These are phyloP conservation scores for Ceramica pisi DNA, from an alignment of 2,888 invertebrate species.

Conservation along the genomic window DNA sequence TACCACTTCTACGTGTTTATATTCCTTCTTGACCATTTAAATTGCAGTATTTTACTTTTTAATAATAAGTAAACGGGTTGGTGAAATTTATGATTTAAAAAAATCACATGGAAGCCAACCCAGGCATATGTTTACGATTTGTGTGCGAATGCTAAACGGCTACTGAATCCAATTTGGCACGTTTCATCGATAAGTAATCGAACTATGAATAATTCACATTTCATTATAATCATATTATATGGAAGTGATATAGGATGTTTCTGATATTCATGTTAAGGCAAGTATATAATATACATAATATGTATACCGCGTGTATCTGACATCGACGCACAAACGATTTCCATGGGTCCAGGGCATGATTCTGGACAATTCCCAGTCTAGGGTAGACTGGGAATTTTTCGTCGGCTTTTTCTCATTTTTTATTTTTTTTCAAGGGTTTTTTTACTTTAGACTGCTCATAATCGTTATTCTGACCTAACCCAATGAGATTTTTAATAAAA, in stretches of 20 bases:
- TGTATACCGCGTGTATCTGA: too few relatives aligned
- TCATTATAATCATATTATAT: conserved; percentile 17
- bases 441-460: too few relatives aligned
- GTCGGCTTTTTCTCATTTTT: too few relatives aligned
- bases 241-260: not conserved
- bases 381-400: too few relatives aligned
- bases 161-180: conserved; percentile 46
- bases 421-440: too few relatives aligned
- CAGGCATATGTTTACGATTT: conserved; percentile 41
- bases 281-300: too few relatives aligned
- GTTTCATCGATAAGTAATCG: conserved; percentile 39
- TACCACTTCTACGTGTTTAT: not conserved
- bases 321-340: too few relatives aligned
- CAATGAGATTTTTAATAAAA: too few relatives aligned
- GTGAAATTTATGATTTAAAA: conserved; percentile 44
- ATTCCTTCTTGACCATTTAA: not conserved
- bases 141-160: conserved; percentile 34
- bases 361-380: too few relatives aligned
- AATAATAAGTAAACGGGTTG: conserved; percentile 18
- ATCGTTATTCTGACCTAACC: too few relatives aligned
- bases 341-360: too few relatives aligned
- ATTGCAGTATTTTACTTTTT: conserved; percentile 1
- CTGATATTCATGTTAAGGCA: not conserved
- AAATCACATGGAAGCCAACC: conserved; percentile 21
- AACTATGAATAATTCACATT: conserved; percentile 48